A percentile compares a stretch with the other conserved stretches of the same genome.
Conservation (phyloP, 1,140 invertebrate genomes). For the Neoseiulus cucumeris region DNA sequence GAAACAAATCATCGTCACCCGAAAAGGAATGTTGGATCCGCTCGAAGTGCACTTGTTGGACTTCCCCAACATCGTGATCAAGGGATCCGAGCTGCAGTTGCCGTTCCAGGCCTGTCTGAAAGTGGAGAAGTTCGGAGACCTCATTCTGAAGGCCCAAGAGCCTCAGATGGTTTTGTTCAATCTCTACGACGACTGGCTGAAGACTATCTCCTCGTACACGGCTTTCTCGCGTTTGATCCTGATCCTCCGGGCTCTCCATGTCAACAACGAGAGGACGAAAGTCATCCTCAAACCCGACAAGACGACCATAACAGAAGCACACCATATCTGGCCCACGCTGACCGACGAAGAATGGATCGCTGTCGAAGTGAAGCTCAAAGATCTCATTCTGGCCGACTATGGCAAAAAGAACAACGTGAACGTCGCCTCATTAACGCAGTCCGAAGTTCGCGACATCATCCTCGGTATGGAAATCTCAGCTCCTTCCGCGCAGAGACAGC, state of each 20-base stretch:
- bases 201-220: constrained; percentile 83
- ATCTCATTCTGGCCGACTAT: constrained; percentile 95
- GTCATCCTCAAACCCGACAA: constrained; percentile 96
- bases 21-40: constrained; percentile 98
- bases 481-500: constrained; percentile 90
- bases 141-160: constrained; percentile 96
- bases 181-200: constrained; percentile 97
- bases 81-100: constrained; percentile 91
- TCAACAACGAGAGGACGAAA: constrained; percentile 97
- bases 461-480: constrained; percentile 99
- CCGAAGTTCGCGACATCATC: constrained; percentile 97
- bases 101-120: constrained; percentile 98
- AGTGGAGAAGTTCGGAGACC: constrained; percentile 97
- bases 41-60: constrained; percentile 95
- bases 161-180: constrained; percentile 99
- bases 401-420: constrained; percentile 99
- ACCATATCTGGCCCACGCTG: constrained; percentile 97
- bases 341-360: constrained; percentile 99
- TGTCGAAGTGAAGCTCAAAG: constrained; percentile 92
- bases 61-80: constrained; percentile 99
- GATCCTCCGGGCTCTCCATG: constrained; percentile 86
- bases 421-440: constrained; percentile 92
- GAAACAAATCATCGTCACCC: constrained; percentile 97
- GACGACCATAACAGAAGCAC: constrained; percentile 91
- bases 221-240: constrained; percentile 94